These are phyloP conservation scores for Parelbella ahira DNA, from an alignment of 2,888 invertebrate species.

Conservation along the genomic window DNA sequence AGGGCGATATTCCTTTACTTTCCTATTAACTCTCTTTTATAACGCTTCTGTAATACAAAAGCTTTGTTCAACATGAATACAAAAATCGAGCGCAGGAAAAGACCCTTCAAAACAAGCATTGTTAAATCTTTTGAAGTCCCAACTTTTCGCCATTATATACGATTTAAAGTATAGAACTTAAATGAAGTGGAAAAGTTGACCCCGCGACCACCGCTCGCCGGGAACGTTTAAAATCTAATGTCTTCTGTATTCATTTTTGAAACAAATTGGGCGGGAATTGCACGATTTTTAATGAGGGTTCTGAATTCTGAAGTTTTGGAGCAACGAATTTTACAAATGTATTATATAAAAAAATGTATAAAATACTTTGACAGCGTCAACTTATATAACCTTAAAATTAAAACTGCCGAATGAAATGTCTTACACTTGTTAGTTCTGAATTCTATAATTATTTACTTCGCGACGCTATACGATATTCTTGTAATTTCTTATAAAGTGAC, in stretches of 20 bases:
- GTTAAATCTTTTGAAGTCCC: slow-evolving; percentile 75
- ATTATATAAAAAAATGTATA: background rate
- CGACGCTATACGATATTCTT: too few species aligned
- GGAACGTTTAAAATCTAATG: slow-evolving; percentile 38
- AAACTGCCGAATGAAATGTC: too few species aligned
- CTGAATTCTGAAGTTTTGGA: slow-evolving; percentile 3
- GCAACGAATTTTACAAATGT: background rate
- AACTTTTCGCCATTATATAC: slow-evolving; percentile 74
- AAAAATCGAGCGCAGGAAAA: slow-evolving; percentile 50
- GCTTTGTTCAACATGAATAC: slow-evolving; percentile 54
- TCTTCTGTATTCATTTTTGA: slow-evolving; percentile 23
- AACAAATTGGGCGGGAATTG: slow-evolving; percentile 16
- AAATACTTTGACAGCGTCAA: too few species aligned
- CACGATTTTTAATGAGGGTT: slow-evolving; percentile 13
- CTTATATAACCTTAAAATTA: too few species aligned
- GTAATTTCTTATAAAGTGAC: too few species aligned
- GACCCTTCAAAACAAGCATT: slow-evolving; percentile 74
- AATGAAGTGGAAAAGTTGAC: slow-evolving; percentile 79
- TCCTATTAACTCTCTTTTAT: slow-evolving; percentile 19
- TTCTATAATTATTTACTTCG: too few species aligned
- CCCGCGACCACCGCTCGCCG: slow-evolving; percentile 47
- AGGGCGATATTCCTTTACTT: slow-evolving; percentile 17
- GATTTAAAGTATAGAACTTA: slow-evolving; percentile 76
- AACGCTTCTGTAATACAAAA: slow-evolving; percentile 33
- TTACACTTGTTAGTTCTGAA: too few species aligned